phyloP scores from a whole-genome alignment of 2,113 vertebrate species.

The Catharus fuscescens region DNA sequence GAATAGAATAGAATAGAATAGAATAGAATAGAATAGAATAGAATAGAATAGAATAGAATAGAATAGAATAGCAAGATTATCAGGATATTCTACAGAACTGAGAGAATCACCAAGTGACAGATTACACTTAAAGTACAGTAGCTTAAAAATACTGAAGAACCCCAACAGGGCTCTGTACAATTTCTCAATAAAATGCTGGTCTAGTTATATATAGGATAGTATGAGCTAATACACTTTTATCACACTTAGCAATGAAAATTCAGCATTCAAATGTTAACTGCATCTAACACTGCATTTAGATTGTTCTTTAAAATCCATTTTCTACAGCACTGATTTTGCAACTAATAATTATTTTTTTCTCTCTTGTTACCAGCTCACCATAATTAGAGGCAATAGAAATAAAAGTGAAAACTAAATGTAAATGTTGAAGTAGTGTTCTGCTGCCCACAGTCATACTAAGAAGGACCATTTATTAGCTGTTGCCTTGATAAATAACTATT shows the following conservation, averaged over 20 bases:
- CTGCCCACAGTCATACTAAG: background rate
- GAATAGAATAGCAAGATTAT: background rate
- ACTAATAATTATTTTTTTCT: background rate
- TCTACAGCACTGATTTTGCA: slow-evolving; percentile 9
- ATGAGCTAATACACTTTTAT: background rate
- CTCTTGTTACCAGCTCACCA: background rate
- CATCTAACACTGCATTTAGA: background rate
- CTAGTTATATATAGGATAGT: background rate
- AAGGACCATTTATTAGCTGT: background rate
- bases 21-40: background rate
- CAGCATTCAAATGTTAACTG: background rate
- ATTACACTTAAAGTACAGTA: background rate
- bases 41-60: background rate
- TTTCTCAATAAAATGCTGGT: background rate
- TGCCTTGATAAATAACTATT: slow-evolving; percentile 10
- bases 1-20: background rate
- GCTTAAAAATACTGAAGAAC: background rate
- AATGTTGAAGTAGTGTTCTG: background rate
- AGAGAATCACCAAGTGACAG: background rate
- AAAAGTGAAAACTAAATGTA: slow-evolving; percentile 16
- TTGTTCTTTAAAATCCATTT: slow-evolving; percentile 30
- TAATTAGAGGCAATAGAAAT: background rate
- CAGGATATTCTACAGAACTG: background rate
- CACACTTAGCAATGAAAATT: background rate
- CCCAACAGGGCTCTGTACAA: background rate